Percentiles rank a stretch among this genome's conserved stretches.
Conservation (phyloP, 2,888 invertebrate genomes). For the Hyposoter didymator region DNA sequence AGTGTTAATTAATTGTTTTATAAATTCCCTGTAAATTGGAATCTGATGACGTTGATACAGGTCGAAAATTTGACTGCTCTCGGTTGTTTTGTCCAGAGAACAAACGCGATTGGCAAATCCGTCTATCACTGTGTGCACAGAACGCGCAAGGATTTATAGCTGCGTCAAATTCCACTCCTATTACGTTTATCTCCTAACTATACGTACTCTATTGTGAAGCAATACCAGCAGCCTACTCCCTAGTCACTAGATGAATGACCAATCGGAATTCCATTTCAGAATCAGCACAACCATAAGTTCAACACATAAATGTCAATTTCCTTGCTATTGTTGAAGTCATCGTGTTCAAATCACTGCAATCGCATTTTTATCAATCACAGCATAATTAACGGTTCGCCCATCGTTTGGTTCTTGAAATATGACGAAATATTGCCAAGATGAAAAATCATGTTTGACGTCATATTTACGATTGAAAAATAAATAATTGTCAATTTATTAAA, state of each 20-base stretch:
- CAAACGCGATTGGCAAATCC: constrained; percentile 16
- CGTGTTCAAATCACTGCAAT: neutral
- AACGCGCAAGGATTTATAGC: constrained; percentile 22
- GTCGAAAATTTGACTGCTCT: neutral
- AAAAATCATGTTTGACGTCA: neutral
- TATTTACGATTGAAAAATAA: neutral
- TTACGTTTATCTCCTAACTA: constrained; percentile 9
- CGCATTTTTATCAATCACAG: neutral
- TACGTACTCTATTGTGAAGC: constrained; percentile 1
- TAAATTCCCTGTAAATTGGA: neutral
- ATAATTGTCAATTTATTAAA: neutral
- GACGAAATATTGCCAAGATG: neutral
- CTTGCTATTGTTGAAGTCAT: neutral
- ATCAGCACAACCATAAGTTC: constrained; percentile 32
- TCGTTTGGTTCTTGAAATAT: neutral
- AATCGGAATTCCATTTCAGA: constrained; percentile 48
- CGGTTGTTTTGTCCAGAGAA: constrained; percentile 6
- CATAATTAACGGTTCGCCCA: neutral
- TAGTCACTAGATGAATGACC: constrained; percentile 34
- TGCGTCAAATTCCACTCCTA: constrained; percentile 29
- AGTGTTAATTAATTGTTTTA: neutral
- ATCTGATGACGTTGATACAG: neutral
- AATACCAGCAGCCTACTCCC: constrained; percentile 14
- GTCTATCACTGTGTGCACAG: neutral
- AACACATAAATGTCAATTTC: constrained; percentile 11